phyloP scores from a whole-genome alignment of 2,888 invertebrate genomes.

The Hirudinaria manillensis region DNA sequence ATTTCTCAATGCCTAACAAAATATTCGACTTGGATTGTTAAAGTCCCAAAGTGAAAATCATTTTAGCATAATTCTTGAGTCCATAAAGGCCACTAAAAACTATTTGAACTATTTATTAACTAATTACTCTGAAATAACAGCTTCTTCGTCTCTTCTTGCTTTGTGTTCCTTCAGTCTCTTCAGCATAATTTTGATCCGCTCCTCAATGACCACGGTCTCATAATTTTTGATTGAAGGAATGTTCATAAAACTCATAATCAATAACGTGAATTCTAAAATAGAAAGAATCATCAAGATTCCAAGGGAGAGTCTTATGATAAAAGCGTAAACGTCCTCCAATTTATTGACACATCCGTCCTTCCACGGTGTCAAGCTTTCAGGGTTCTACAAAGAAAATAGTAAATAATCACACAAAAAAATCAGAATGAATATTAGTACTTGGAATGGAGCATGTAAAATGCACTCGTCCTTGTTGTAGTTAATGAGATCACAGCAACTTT shows the following conservation, averaged over 20 bases:
- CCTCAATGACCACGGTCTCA: conserved; percentile 24
- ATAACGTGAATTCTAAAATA: not conserved
- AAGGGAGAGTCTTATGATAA: not conserved
- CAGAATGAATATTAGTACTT: not conserved
- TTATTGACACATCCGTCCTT: conserved; percentile 12
- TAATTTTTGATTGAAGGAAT: conserved; percentile 23
- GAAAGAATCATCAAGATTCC: not conserved
- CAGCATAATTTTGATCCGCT: conserved; percentile 16
- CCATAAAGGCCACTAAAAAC: no score
- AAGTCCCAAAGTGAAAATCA: no score
- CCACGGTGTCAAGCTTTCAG: conserved; percentile 12
- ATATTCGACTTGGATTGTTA: no score
- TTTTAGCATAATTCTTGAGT: no score
- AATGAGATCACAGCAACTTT: conserved; percentile 18
- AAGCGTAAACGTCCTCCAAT: not conserved
- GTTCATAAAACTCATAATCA: conserved; percentile 11
- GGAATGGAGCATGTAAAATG: conserved; percentile 3
- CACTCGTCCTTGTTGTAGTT: conserved; percentile 21
- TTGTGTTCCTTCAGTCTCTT: conserved; percentile 13
- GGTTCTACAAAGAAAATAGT: not conserved
- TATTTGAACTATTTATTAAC: no score
- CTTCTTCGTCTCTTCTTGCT: not conserved
- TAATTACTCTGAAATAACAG: no score
- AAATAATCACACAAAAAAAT: not conserved
- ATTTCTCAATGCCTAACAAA: no score